Conservation (phyloP, 2,888 invertebrate species). For the Cephus sareptanus region DNA sequence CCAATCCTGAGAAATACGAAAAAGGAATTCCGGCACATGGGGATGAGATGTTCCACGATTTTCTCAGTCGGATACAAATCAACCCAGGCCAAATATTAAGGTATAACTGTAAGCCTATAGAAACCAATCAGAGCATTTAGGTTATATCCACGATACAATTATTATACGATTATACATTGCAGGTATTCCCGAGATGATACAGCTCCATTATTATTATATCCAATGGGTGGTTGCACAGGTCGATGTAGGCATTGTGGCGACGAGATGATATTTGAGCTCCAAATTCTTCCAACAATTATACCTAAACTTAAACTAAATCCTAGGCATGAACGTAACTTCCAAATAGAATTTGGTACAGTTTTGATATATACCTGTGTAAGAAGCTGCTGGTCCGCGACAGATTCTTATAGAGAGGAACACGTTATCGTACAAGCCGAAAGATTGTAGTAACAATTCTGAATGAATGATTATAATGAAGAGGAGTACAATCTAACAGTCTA, state of each 20-base stretch:
- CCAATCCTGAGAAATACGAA: slow-evolving; percentile 79
- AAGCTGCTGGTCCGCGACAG: slow-evolving; percentile 85
- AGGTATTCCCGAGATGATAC: slow-evolving; percentile 81
- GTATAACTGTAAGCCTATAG: slow-evolving; percentile 64
- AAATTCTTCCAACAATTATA: slow-evolving; percentile 84
- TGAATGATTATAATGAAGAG: not conserved
- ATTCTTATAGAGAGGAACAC: slow-evolving; percentile 76
- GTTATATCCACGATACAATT: not conserved
- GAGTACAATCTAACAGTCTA: slow-evolving; percentile 8
- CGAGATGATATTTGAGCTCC: slow-evolving; percentile 82
- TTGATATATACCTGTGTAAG: slow-evolving; percentile 84
- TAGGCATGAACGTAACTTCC: slow-evolving; percentile 68
- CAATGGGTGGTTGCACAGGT: slow-evolving; percentile 67
- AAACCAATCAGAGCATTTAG: not conserved
- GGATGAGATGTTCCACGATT: slow-evolving; percentile 84
- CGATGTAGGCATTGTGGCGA: slow-evolving; percentile 79
- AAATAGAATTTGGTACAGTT: slow-evolving; percentile 86
- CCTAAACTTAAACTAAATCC: slow-evolving; percentile 73
- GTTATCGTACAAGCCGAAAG: slow-evolving; percentile 82
- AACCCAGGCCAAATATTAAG: slow-evolving; percentile 87
- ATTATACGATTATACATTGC: slow-evolving; percentile 32
- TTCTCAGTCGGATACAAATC: slow-evolving; percentile 76
- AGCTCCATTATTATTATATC: slow-evolving; percentile 77
- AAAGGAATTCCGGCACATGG: slow-evolving; percentile 84
- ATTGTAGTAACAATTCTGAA: slow-evolving; percentile 46